phyloP scores from a whole-genome alignment of 2,888 invertebrate species.

The Frankliniella intonsa region DNA sequence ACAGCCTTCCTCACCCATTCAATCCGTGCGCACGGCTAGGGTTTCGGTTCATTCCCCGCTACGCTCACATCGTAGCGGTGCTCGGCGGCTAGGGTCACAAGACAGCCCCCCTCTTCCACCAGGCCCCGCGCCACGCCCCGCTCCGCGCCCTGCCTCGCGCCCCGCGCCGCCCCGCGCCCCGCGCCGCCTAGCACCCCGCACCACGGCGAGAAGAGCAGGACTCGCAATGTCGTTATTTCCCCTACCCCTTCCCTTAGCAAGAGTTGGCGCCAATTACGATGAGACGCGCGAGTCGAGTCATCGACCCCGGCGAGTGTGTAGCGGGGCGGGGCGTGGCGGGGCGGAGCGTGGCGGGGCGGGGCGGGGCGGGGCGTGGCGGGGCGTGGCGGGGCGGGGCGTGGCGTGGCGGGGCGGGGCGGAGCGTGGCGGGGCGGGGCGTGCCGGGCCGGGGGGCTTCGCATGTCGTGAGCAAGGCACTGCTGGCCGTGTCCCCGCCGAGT shows the following conservation, averaged over 20 bases:
- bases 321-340: background rate
- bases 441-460: no score
- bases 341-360: background rate
- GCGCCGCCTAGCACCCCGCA: background rate
- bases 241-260: background rate
- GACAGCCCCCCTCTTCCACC: background rate
- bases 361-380: background rate
- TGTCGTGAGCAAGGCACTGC: no score
- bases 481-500: no score
- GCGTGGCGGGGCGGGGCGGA: no score
- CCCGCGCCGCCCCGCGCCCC: background rate
- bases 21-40: no score
- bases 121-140: background rate
- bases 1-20: no score
- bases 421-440: background rate
- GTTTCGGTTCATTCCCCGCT: no score
- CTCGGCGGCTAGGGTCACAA: no score
- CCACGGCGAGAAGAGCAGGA: background rate
- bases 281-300: background rate
- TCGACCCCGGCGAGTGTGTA: background rate
- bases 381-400: background rate
- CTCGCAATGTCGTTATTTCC: background rate
- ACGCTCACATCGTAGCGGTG: no score
- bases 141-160: background rate
- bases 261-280: slow-evolving; percentile 22